These are phyloP conservation scores for Ochotona princeps DNA, from an alignment of 2,113 vertebrate species.

Conservation along the genomic window DNA sequence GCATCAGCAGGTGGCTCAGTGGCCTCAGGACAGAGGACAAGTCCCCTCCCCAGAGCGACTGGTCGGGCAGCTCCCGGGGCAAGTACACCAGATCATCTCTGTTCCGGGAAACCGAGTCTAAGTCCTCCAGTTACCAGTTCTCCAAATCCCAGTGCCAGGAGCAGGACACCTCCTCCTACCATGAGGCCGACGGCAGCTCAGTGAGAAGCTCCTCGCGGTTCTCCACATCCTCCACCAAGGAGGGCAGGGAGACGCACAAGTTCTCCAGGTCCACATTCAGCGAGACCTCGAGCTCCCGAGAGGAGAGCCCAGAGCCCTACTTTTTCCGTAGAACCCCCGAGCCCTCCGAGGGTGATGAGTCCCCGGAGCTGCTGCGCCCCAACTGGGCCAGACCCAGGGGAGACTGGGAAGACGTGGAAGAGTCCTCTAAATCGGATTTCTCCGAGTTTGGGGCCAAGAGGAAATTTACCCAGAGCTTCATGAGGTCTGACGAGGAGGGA, in stretches of 20 bases:
- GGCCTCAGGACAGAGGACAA: slow-evolving; percentile 88
- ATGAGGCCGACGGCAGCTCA: slow-evolving; percentile 80
- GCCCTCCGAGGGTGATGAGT: slow-evolving; percentile 79
- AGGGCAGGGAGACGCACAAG: slow-evolving; percentile 79
- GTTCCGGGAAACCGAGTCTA: slow-evolving; percentile 81
- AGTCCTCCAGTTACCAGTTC: slow-evolving; percentile 89
- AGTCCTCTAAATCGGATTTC: slow-evolving; percentile 82
- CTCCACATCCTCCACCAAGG: slow-evolving; percentile 82
- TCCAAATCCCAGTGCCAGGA: slow-evolving; percentile 86
- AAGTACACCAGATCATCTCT: slow-evolving; percentile 83
- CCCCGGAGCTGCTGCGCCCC: slow-evolving; percentile 72
- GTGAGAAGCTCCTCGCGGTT: slow-evolving; percentile 84
- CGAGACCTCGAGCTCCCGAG: slow-evolving; percentile 79
- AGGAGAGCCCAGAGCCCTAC: slow-evolving; percentile 84
- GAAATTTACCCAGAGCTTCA: slow-evolving; percentile 88
- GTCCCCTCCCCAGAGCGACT: slow-evolving; percentile 75
- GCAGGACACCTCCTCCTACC: slow-evolving; percentile 79
- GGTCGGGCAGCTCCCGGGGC: slow-evolving; percentile 82
- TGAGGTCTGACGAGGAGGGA: slow-evolving; percentile 84
- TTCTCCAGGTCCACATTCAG: slow-evolving; percentile 84
- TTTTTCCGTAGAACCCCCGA: slow-evolving; percentile 79
- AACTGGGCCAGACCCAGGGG: slow-evolving; percentile 74
- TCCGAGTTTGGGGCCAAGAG: slow-evolving; percentile 88
- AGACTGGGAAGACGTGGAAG: slow-evolving; percentile 79
- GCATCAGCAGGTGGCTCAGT: slow-evolving; percentile 90